These are phyloP conservation scores for Channa maculata DNA, from an alignment of 2,113 vertebrate species.

Conservation along the genomic window DNA sequence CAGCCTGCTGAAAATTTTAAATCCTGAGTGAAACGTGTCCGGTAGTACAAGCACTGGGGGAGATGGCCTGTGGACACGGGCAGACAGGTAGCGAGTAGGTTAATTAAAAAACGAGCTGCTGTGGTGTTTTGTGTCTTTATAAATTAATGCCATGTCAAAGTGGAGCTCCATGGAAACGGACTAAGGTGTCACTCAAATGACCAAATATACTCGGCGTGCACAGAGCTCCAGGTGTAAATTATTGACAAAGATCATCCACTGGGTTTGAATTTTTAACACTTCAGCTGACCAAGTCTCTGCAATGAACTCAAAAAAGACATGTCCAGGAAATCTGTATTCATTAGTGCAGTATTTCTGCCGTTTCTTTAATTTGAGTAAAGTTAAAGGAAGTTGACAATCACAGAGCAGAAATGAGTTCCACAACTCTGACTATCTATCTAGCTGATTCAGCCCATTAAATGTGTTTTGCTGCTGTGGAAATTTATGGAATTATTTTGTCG, in stretches of 20 bases:
- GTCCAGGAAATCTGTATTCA: not conserved
- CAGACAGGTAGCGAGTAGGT: conserved; percentile 40
- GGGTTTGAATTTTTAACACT: conserved; percentile 42
- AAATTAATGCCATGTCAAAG: conserved; percentile 57
- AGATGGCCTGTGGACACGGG: conserved; percentile 41
- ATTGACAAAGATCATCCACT: conserved; percentile 44
- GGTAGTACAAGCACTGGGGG: conserved; percentile 20
- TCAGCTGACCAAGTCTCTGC: conserved; percentile 5
- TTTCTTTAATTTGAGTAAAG: not conserved
- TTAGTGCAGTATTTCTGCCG: not conserved
- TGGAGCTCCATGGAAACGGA: conserved; percentile 50
- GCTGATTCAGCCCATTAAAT: conserved; percentile 31
- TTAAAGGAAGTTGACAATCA: conserved; percentile 12
- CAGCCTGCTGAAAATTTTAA: conserved; percentile 37
- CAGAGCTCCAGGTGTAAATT: conserved; percentile 58
- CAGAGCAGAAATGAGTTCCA: conserved; percentile 7
- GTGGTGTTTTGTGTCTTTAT: conserved; percentile 62
- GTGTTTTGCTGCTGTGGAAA: conserved; percentile 5
- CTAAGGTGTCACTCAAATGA: conserved; percentile 67
- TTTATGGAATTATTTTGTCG: conserved; percentile 41
- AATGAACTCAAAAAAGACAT: conserved; percentile 10
- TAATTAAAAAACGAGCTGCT: conserved; percentile 57
- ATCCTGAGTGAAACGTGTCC: conserved; percentile 27
- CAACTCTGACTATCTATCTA: not conserved
- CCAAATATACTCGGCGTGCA: conserved; percentile 15